A percentile compares a stretch with the other conserved stretches of the same genome.
Evolutionary conservation across 2,888 invertebrate species (phyloP).

Genomic region (Dicyrtomina minuta): DNA sequence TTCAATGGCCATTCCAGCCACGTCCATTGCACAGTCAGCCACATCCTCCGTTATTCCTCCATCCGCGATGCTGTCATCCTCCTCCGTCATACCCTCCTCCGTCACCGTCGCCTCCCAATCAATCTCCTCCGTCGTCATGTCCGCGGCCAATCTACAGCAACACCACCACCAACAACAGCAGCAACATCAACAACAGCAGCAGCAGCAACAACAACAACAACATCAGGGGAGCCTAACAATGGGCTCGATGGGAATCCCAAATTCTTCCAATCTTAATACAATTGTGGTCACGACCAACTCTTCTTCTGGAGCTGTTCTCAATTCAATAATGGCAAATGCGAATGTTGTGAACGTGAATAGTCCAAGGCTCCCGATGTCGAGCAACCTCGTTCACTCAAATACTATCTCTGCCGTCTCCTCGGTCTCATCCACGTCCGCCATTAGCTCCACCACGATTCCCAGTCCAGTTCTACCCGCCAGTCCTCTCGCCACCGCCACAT

Average conservation of each 20-base stretch:
- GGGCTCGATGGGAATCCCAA: constrained; percentile 18
- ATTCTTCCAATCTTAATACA: constrained; percentile 19
- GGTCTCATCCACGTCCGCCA: constrained; percentile 30
- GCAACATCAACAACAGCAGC: too few relatives aligned
- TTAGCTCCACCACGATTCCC: constrained; percentile 29
- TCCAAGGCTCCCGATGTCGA: constrained; percentile 28
- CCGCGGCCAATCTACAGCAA: constrained; percentile 31
- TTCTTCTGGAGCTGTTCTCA: constrained; percentile 21
- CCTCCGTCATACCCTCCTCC: constrained; percentile 32
- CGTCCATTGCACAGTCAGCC: constrained; percentile 22
- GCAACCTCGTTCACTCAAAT: constrained; percentile 26
- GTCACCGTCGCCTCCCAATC: constrained; percentile 6
- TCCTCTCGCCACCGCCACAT: constrained; percentile 61
- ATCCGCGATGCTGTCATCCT: constrained; percentile 29
- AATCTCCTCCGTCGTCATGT: constrained; percentile 30
- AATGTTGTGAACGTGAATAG: constrained; percentile 14
- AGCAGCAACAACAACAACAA: constrained; percentile 24
- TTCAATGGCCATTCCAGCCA: constrained; percentile 30
- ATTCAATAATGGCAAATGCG: constrained; percentile 26
- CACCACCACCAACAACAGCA: too few relatives aligned
- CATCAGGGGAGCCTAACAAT: constrained; percentile 10
- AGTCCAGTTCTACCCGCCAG: constrained; percentile 29
- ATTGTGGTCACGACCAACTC: constrained; percentile 27
- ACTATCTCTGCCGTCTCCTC: constrained; percentile 14
- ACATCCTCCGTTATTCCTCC: constrained; percentile 26